A percentile compares a stretch with the other conserved stretches of the same genome.
Conservation (phyloP, 2,797 vertebrate species). For the Babyrousa celebensis region DNA sequence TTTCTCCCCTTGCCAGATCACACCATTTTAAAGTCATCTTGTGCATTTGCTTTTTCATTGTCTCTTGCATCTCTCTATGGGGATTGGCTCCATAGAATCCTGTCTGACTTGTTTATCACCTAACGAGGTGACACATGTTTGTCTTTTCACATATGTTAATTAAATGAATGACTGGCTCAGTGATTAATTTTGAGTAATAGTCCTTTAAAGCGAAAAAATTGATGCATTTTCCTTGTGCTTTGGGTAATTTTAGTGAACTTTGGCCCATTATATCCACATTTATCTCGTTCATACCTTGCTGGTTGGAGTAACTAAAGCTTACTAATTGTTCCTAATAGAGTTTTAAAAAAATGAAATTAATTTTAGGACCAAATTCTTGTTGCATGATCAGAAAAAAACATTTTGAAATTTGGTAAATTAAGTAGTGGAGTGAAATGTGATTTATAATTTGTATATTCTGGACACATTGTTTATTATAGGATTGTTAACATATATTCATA, state of each 20-base stretch:
- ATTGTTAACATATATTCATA: neutral
- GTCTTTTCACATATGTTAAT: neutral
- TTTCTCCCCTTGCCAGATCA: neutral
- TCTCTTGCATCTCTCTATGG: neutral
- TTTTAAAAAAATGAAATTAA: conserved; percentile 9
- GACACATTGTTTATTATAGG: neutral
- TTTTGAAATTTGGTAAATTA: neutral
- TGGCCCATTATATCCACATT: neutral
- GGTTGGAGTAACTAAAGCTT: conserved; percentile 1
- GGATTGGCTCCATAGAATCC: neutral
- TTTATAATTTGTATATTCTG: conserved; percentile 1
- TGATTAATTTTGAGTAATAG: conserved; percentile 34
- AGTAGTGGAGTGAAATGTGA: neutral
- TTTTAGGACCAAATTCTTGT: neutral
- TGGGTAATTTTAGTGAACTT: conserved; percentile 51
- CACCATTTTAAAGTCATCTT: conserved; percentile 33
- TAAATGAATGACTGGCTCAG: neutral
- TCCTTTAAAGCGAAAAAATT: neutral
- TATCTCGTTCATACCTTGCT: conserved; percentile 31
- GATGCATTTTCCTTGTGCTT: neutral
- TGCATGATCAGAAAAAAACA: conserved; percentile 39
- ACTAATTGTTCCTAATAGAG: neutral
- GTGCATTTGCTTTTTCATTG: neutral
- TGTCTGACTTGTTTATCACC: neutral
- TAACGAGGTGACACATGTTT: neutral